Conservation (phyloP, 2,797 vertebrate species). For the Tiaroga cobitis region DNA sequence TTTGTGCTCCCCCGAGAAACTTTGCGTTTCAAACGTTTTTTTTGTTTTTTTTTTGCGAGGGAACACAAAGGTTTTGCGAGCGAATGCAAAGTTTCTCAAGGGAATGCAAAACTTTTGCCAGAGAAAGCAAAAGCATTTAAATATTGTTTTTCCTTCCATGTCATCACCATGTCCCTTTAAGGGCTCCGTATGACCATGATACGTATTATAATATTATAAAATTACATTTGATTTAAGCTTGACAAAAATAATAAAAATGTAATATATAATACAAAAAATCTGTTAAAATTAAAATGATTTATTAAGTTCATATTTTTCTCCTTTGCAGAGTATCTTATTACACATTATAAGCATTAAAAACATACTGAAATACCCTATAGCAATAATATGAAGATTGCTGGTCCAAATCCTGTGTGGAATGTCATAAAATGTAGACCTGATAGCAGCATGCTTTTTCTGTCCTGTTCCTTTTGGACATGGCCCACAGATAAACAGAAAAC, state of each 20-base stretch:
- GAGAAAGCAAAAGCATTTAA: background rate
- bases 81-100: background rate
- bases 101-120: background rate
- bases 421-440: background rate
- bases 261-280: background rate
- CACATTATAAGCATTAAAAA: constrained; percentile 2
- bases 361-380: background rate
- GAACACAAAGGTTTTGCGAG: background rate
- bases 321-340: background rate
- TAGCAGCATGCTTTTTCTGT: background rate
- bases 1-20: background rate
- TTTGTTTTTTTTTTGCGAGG: background rate
- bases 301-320: background rate
- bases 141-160: background rate
- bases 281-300: background rate
- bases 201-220: background rate
- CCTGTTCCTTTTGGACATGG: background rate
- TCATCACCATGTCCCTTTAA: background rate
- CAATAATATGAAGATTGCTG: constrained; percentile 11
- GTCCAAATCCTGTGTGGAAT: constrained; percentile 25
- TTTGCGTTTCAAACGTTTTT: background rate
- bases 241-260: background rate
- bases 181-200: background rate
- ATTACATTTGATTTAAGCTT: background rate
- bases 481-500: background rate